These are phyloP conservation scores for Synodontis membranacea DNA, from an alignment of 2,113 vertebrate species.

Conservation along the genomic window DNA sequence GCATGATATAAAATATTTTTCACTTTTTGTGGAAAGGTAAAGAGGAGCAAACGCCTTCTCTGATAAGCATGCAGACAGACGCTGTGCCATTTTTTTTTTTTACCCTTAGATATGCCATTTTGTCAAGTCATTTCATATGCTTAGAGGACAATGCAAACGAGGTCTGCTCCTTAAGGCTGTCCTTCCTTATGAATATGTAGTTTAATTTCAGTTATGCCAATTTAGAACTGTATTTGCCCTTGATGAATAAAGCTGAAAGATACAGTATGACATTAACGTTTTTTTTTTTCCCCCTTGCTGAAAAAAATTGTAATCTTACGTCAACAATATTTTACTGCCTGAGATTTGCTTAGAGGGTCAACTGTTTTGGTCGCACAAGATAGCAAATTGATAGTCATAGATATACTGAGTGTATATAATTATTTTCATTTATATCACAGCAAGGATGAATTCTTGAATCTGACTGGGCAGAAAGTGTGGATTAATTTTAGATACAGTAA, in stretches of 20 bases:
- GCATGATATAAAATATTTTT: not conserved
- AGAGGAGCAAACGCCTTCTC: not conserved
- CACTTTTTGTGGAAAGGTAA: slow-evolving; percentile 18
- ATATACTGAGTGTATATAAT: too few species aligned
- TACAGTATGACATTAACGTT: not conserved
- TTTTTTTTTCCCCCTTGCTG: not conserved
- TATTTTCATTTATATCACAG: too few species aligned
- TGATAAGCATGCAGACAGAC: slow-evolving; percentile 14
- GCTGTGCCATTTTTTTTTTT: not conserved
- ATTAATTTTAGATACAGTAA: too few species aligned
- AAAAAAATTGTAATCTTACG: too few species aligned
- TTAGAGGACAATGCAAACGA: slow-evolving; percentile 36
- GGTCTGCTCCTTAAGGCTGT: slow-evolving; percentile 21
- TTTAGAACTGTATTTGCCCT: slow-evolving; percentile 23
- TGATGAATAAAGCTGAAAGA: slow-evolving; percentile 10
- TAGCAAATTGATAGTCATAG: too few species aligned
- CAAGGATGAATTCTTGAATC: too few species aligned
- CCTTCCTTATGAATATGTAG: slow-evolving; percentile 31
- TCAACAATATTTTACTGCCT: too few species aligned
- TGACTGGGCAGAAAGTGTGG: too few species aligned
- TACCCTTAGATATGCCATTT: slow-evolving; percentile 21
- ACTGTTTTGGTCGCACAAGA: too few species aligned
- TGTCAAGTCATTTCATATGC: slow-evolving; percentile 20
- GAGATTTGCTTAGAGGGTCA: too few species aligned
- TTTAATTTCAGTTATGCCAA: slow-evolving; percentile 7